Conservation (phyloP, 2,888 invertebrate species). For the Chrysina gloriosa region DNA sequence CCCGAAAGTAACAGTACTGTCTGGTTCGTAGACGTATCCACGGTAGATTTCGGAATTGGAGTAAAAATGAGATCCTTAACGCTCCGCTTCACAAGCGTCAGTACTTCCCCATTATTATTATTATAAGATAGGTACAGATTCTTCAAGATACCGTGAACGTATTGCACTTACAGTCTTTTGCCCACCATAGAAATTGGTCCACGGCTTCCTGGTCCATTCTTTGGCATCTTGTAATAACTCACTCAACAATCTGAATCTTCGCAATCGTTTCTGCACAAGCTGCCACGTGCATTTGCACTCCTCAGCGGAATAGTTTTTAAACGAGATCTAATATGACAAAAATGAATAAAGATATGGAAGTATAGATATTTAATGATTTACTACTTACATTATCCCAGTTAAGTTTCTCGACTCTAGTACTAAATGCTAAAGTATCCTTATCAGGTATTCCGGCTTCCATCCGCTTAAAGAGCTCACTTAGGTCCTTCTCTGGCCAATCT, state of each 20-base stretch:
- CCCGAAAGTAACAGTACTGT: too few species aligned
- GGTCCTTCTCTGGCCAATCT: constrained; percentile 60
- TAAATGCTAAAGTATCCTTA: constrained; percentile 64
- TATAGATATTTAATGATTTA: neutral
- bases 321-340: constrained; percentile 59
- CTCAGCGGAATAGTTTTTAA: constrained; percentile 64
- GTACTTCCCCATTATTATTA: too few species aligned
- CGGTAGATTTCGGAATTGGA: too few species aligned
- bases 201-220: constrained; percentile 64
- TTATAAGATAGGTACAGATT: too few species aligned
- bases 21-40: too few species aligned
- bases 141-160: too few species aligned
- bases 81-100: too few species aligned
- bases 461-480: constrained; percentile 62
- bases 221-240: constrained; percentile 67
- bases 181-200: constrained; percentile 62
- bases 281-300: constrained; percentile 68
- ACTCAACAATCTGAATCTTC: constrained; percentile 65
- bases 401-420: constrained; percentile 63
- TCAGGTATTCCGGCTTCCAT: constrained; percentile 64
- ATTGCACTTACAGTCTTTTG: constrained; percentile 54
- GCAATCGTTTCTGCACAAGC: constrained; percentile 62
- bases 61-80: too few species aligned
- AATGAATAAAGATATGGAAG: constrained; percentile 28
- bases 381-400: constrained; percentile 65